Evolutionary conservation across 2,888 invertebrate genomes (phyloP).

Genomic region (Ophioninae sp.): DNA sequence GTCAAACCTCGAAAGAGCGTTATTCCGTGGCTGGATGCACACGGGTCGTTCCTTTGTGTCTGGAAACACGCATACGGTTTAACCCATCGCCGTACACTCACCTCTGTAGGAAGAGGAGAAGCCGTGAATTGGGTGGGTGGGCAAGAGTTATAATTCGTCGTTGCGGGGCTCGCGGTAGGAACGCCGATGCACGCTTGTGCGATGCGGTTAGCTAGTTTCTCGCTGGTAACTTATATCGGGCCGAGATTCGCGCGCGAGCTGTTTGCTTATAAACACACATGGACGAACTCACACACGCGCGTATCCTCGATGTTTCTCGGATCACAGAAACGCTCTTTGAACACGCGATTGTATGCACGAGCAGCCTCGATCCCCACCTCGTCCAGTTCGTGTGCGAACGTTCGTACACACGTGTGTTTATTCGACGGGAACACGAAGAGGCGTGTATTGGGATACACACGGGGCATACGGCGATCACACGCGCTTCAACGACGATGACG

Average conservation of each 20-base stretch:
- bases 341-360: conserved; percentile 60
- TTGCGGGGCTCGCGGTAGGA: conserved; percentile 21
- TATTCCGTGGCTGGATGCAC: conserved; percentile 46
- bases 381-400: background rate
- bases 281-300: too few species aligned
- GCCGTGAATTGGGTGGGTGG: background rate
- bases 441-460: background rate
- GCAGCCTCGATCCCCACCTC: conserved; percentile 34
- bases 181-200: conserved; percentile 54
- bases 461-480: conserved; percentile 4
- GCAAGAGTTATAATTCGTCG: conserved; percentile 59
- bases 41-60: conserved; percentile 29
- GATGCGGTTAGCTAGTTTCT: conserved; percentile 51
- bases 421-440: background rate
- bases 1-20: conserved; percentile 42
- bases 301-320: too few species aligned
- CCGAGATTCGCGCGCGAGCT: conserved; percentile 54
- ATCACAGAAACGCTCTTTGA: conserved; percentile 8
- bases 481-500: conserved; percentile 53
- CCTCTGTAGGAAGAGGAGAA: too few species aligned
- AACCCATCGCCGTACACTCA: background rate
- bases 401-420: background rate
- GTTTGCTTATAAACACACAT: background rate
- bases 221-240: conserved; percentile 50
- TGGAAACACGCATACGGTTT: conserved; percentile 2